phyloP scores from a whole-genome alignment of 2,797 vertebrate species.

The Tenualosa thibaudeaui region DNA sequence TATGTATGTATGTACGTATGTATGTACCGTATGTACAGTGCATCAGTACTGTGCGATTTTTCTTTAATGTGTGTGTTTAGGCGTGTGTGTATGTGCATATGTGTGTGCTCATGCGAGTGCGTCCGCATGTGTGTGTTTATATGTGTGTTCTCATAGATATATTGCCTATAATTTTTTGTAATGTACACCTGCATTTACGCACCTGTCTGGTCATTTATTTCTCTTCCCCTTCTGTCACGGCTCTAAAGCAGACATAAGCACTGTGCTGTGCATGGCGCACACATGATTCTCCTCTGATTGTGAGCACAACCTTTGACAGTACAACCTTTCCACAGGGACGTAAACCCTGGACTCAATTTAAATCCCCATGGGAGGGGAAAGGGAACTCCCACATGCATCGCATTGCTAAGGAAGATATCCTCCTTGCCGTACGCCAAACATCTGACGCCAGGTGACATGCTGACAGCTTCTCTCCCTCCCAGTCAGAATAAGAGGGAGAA shows the following conservation, averaged over 20 bases:
- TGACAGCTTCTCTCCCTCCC: conserved; percentile 5
- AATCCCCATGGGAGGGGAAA: background rate
- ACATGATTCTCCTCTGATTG: conserved; percentile 3
- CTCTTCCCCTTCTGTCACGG: background rate
- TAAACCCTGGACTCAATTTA: background rate
- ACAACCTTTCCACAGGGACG: conserved; percentile 6
- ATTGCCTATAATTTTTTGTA: background rate
- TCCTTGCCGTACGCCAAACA: background rate
- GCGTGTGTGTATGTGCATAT: background rate
- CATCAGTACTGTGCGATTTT: too few species aligned
- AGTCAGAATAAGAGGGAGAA: background rate
- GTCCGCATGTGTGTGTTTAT: background rate
- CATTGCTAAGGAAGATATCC: background rate
- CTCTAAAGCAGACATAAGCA: background rate
- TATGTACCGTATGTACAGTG: conserved; percentile 16
- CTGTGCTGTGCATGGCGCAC: background rate
- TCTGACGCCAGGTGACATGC: background rate
- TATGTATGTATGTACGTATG: conserved; percentile 8
- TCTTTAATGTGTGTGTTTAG: background rate
- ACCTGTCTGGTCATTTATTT: background rate
- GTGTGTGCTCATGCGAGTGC: background rate
- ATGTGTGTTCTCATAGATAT: background rate
- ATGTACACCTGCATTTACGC: background rate
- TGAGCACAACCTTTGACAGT: conserved; percentile 8
- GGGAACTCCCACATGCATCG: background rate